Base-by-base conservation (phyloP, 2,797 vertebrate species). In the Xerus rutilus region DNA sequence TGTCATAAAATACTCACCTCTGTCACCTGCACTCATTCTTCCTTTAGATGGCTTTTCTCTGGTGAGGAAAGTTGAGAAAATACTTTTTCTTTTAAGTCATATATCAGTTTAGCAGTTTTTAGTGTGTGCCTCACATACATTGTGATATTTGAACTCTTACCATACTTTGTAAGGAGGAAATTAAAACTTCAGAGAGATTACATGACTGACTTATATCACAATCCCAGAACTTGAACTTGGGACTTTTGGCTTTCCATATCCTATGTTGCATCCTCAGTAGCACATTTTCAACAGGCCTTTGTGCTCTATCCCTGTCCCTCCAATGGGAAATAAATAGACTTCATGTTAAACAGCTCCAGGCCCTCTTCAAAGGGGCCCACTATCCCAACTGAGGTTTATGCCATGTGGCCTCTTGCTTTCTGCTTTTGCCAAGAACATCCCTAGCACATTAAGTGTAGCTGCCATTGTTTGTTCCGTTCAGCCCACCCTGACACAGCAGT, bases 111-210 rank as follows among this genome's bases (percentile, higher is more conserved):
- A 76, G 32, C 59, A 81, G 23, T 35, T 94, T 95, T 92, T 89
- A 57, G 2, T 93, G 45, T 87, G 35, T 93, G 17, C 23, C 70
- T 91, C 47, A 89, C 4, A 49, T 90, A 91, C 28, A 74, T 76
- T 92, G n/a, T 96, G 28, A 64, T 84, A 54, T 77, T 85, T 81
- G 92, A 65, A 62, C 95, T 96, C 79, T 97, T 43, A 81, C 8
- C 65, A 87, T 39, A 85, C 70, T 69, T 88, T 72, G 2, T 92
- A 35, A 89, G 25, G 49, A 90, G 10, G 35, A 94, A 85, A 91
- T 59, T 88, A 76, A 91, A 65, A 76, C 39, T 90, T 90, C 15
- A 73, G 64, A 84, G 25, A 96, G 72, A 76, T 79, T 91, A 95
- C 82, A 92, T 95, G 45, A 83, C 65, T 95, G 86, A 70, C 45